These are phyloP conservation scores for Danio albolineatus DNA, from an alignment of 2,797 vertebrate species.

Conservation along the genomic window DNA sequence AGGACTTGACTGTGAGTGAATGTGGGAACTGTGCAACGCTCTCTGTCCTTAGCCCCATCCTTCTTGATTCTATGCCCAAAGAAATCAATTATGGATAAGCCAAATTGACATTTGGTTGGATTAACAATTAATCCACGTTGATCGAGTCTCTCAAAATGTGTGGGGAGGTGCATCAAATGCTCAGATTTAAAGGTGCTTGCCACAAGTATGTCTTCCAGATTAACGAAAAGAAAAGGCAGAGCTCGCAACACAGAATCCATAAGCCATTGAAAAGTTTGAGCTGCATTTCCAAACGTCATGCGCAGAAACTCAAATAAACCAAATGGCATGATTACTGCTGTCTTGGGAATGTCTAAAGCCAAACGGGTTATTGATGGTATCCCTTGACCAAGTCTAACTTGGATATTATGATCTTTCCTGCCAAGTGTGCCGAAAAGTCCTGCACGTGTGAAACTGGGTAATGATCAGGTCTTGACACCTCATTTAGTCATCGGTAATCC, in stretches of 20 bases:
- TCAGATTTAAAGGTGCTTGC: slow-evolving; percentile 4
- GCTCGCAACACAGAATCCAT: not conserved
- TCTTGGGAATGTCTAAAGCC: slow-evolving; percentile 13
- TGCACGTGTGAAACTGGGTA: slow-evolving; percentile 38
- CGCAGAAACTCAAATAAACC: slow-evolving; percentile 18
- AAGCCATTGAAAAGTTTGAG: slow-evolving; percentile 9
- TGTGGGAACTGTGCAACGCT: not conserved
- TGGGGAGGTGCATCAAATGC: slow-evolving; percentile 1
- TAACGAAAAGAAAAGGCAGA: slow-evolving; percentile 38
- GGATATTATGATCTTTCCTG: slow-evolving; percentile 23
- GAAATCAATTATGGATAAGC: not conserved
- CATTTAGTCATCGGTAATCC: slow-evolving; percentile 15
- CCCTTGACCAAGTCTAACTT: slow-evolving; percentile 17
- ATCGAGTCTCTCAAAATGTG: not conserved
- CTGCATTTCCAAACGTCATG: slow-evolving; percentile 9
- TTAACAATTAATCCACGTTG: not conserved
- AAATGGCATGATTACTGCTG: slow-evolving; percentile 10
- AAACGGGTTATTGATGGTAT: slow-evolving; percentile 26
- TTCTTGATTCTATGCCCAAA: not conserved
- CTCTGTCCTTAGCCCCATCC: not conserved
- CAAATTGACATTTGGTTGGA: not conserved
- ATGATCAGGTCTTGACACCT: slow-evolving; percentile 13
- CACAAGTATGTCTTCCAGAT: slow-evolving; percentile 35
- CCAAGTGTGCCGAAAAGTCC: slow-evolving; percentile 36
- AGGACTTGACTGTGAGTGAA: not conserved